These are phyloP conservation scores for Minunthozetes semirufus DNA, from an alignment of 2,888 invertebrate species.

Conservation along the genomic window DNA sequence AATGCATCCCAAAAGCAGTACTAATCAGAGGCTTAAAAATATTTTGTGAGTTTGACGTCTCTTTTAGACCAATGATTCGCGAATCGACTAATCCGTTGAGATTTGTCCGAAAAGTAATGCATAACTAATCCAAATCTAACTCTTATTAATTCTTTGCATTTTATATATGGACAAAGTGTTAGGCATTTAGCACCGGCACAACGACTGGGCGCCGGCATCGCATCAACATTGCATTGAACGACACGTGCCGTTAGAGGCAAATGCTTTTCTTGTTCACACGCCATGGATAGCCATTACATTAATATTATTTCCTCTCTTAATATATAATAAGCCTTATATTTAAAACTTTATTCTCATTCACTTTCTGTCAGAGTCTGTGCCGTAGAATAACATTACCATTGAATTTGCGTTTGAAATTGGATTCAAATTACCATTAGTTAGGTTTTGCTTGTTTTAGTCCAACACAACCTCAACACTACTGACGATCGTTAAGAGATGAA, in stretches of 20 bases:
- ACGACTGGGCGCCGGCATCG: neutral
- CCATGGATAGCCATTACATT: slow-evolving; percentile 29
- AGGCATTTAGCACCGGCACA: neutral
- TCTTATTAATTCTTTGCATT: neutral
- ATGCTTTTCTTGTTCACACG: slow-evolving; percentile 27
- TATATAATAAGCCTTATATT: slow-evolving; percentile 18
- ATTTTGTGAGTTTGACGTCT: slow-evolving; percentile 20
- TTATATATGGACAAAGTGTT: neutral
- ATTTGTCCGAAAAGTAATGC: slow-evolving; percentile 6
- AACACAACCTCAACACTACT: neutral
- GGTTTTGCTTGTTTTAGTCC: neutral
- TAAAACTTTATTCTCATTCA: neutral
- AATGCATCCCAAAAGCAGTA: slow-evolving; percentile 14
- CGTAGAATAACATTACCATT: neutral
- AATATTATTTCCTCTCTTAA: slow-evolving; percentile 26
- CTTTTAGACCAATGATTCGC: slow-evolving; percentile 14
- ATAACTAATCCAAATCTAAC: slow-evolving; percentile 18
- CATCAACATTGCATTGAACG: neutral
- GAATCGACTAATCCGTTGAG: slow-evolving; percentile 6
- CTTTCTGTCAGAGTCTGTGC: slow-evolving; percentile 7
- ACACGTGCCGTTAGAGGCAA: slow-evolving; percentile 23
- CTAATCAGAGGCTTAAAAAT: neutral
- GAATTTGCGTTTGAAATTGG: neutral
- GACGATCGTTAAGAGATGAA: neutral
- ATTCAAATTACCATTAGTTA: slow-evolving; percentile 27